phyloP scores from a whole-genome alignment of 1,140 invertebrate species.

The Diorhabda sublineata region DNA sequence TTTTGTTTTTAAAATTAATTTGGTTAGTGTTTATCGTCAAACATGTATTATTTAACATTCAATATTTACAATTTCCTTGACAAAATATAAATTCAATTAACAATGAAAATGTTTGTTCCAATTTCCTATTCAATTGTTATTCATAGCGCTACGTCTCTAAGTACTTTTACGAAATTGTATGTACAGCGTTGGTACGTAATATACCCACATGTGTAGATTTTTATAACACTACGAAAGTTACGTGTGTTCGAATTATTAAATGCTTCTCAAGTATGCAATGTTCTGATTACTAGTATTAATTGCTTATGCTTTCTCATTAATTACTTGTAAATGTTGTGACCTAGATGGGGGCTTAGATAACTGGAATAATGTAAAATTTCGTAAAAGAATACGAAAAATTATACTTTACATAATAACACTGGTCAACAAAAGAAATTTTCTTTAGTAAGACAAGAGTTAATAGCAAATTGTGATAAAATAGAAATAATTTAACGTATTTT shows the following conservation, averaged over 20 bases:
- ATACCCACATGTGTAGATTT: neutral
- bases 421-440: too few species aligned
- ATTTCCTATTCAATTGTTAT: neutral
- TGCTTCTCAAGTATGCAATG: constrained; percentile 13
- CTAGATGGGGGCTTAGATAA: constrained; percentile 6
- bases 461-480: too few species aligned
- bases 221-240: constrained; percentile 5
- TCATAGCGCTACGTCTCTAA: neutral
- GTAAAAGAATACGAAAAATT: neutral
- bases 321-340: constrained; percentile 7
- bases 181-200: neutral
- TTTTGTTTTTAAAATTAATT: too few species aligned
- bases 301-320: constrained; percentile 10
- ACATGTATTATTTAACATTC: too few species aligned
- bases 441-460: too few species aligned
- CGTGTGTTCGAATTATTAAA: constrained; percentile 9
- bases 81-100: too few species aligned
- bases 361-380: neutral
- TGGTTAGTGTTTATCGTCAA: too few species aligned
- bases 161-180: too few species aligned
- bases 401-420: too few species aligned
- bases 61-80: too few species aligned
- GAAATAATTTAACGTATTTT: too few species aligned
- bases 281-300: neutral
- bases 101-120: too few species aligned